Evolutionary conservation across 2,797 vertebrate species (phyloP).

Genomic region (Gadopsis bispinosus): DNA sequence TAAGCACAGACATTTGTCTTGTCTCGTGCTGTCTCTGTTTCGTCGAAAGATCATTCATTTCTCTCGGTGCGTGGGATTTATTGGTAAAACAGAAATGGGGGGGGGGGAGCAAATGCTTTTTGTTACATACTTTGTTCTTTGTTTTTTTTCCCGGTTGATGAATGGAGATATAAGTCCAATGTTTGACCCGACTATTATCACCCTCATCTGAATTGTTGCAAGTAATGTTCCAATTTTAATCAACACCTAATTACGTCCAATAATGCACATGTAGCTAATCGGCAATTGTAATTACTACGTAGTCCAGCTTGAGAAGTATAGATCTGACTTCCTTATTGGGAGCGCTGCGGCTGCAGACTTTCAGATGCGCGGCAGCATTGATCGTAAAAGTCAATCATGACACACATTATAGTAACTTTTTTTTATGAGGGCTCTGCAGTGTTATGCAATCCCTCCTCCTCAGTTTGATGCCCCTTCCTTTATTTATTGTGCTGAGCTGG

Average conservation of each 20-base stretch:
- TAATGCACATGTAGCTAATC: conserved; percentile 79
- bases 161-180: conserved; percentile 46
- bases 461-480: conserved; percentile 68
- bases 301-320: conserved; percentile 65
- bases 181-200: conserved; percentile 56
- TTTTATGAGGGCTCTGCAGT: conserved; percentile 72
- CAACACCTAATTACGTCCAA: conserved; percentile 80
- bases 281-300: conserved; percentile 72
- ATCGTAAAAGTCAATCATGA: conserved; percentile 82
- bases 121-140: not conserved
- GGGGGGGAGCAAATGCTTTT: conserved; percentile 29
- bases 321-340: conserved; percentile 64
- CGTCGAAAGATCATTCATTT: conserved; percentile 78
- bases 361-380: conserved; percentile 64
- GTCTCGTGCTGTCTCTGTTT: conserved; percentile 74
- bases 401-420: conserved; percentile 80
- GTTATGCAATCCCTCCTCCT: conserved; percentile 65
- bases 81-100: conserved; percentile 54
- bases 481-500: conserved; percentile 79
- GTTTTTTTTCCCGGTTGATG: conserved; percentile 29
- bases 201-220: conserved; percentile 53
- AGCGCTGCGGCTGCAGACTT: conserved; percentile 55
- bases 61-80: conserved; percentile 71
- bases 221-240: conserved; percentile 77
- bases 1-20: conserved; percentile 81